These are phyloP conservation scores for Sorex fumeus DNA, from an alignment of 2,113 vertebrate genomes.

Conservation along the genomic window DNA sequence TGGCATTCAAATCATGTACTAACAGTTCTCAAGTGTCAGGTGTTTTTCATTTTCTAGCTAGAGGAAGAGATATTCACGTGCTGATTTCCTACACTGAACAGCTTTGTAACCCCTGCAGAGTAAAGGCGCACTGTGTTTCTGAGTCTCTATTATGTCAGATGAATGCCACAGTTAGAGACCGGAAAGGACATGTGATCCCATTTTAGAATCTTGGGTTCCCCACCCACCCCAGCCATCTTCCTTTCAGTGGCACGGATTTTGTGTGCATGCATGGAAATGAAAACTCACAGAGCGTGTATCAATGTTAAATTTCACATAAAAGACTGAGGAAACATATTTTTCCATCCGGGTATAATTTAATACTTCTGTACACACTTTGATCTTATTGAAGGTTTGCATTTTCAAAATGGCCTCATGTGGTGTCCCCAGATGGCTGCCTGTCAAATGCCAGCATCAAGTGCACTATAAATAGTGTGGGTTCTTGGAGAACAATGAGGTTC, in stretches of 20 bases:
- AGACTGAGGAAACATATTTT: conserved; percentile 66
- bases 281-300: conserved; percentile 66
- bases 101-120: conserved; percentile 80
- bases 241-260: conserved; percentile 60
- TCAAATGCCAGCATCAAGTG: conserved; percentile 63
- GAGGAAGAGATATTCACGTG: conserved; percentile 72
- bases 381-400: conserved; percentile 79
- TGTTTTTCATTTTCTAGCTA: conserved; percentile 84
- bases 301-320: conserved; percentile 72
- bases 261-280: conserved; percentile 56
- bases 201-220: conserved; percentile 53
- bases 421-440: conserved; percentile 77
- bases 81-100: conserved; percentile 80
- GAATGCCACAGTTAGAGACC: conserved; percentile 78
- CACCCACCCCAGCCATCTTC: conserved; percentile 15
- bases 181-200: conserved; percentile 72
- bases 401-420: conserved; percentile 74
- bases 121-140: conserved; percentile 63
- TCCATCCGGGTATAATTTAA: conserved; percentile 76
- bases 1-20: conserved; percentile 85
- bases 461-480: conserved; percentile 69
- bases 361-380: conserved; percentile 77
- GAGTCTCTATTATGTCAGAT: conserved; percentile 77
- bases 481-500: conserved; percentile 64
- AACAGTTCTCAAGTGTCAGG: conserved; percentile 84